These are phyloP conservation scores for Dryas iulia DNA, from an alignment of 1,140 invertebrate genomes.

Conservation along the genomic window DNA sequence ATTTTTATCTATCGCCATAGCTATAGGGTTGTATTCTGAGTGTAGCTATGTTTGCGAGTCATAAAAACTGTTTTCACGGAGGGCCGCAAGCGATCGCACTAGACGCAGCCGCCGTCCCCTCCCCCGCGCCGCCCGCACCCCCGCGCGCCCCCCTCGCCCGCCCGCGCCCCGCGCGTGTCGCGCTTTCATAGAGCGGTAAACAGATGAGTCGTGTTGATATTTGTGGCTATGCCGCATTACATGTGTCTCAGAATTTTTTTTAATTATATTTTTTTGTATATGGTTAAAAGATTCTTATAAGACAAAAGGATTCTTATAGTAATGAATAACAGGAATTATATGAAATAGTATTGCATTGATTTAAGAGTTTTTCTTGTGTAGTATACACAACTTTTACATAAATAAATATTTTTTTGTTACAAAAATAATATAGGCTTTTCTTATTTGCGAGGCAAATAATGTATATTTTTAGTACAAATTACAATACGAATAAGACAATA, in stretches of 20 bases:
- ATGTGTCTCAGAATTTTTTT: not conserved
- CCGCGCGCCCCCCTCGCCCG: constrained; percentile 40
- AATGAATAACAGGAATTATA: not conserved
- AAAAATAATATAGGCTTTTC: too few relatives aligned
- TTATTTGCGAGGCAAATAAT: too few relatives aligned
- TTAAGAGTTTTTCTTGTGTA: too few relatives aligned
- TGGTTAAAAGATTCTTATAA: too few relatives aligned
- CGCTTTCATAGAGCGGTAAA: constrained; percentile 48
- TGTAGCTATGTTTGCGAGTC: constrained; percentile 31
- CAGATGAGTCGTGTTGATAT: not conserved
- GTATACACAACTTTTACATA: too few relatives aligned
- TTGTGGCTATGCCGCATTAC: not conserved
- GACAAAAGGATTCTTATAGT: too few relatives aligned
- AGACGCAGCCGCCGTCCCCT: constrained; percentile 68
- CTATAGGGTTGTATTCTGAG: constrained; percentile 34
- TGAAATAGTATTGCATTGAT: too few relatives aligned
- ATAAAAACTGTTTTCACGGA: constrained; percentile 68
- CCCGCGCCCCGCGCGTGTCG: constrained; percentile 66
- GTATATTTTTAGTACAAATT: not conserved
- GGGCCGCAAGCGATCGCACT: constrained; percentile 63
- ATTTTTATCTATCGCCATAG: not conserved
- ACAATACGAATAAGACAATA: too few relatives aligned
- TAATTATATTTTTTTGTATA: not conserved
- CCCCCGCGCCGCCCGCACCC: constrained; percentile 38
- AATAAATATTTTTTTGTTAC: too few relatives aligned